These are phyloP conservation scores for Bilobella aurantiaca DNA, from an alignment of 1,140 invertebrate genomes.

Conservation along the genomic window DNA sequence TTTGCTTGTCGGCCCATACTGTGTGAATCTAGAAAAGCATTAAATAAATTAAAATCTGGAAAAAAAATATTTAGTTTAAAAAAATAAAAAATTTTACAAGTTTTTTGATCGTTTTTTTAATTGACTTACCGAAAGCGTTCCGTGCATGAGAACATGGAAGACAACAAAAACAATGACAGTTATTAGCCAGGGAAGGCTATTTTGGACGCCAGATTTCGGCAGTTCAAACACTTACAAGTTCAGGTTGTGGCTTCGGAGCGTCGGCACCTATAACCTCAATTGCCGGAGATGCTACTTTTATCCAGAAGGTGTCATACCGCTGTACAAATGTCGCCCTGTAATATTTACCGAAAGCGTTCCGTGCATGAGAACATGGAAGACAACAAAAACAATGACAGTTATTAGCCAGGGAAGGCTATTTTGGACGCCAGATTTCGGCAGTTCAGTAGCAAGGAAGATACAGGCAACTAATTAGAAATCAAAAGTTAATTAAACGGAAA, in stretches of 20 bases:
- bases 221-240: slow-evolving; percentile 46
- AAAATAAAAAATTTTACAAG: too few relatives aligned
- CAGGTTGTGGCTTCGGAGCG: neutral
- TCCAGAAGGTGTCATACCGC: slow-evolving; percentile 2
- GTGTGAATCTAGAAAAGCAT: slow-evolving; percentile 30
- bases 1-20: slow-evolving; percentile 29
- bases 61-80: too few relatives aligned
- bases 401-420: slow-evolving; percentile 44
- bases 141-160: slow-evolving; percentile 76
- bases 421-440: slow-evolving; percentile 77
- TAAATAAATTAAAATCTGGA: slow-evolving; percentile 34
- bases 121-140: slow-evolving; percentile 69
- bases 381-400: slow-evolving; percentile 66
- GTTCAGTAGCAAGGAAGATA: slow-evolving; percentile 79
- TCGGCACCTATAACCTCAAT: slow-evolving; percentile 4
- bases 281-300: neutral
- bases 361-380: slow-evolving; percentile 76
- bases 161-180: slow-evolving; percentile 68
- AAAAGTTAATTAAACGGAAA: too few relatives aligned
- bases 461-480: too few relatives aligned
- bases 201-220: slow-evolving; percentile 75
- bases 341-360: too few relatives aligned
- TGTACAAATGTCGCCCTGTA: neutral
- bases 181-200: slow-evolving; percentile 41
- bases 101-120: too few relatives aligned